These are phyloP conservation scores for Nerophis lumbriciformis DNA, from an alignment of 2,113 vertebrate species.

Conservation along the genomic window DNA sequence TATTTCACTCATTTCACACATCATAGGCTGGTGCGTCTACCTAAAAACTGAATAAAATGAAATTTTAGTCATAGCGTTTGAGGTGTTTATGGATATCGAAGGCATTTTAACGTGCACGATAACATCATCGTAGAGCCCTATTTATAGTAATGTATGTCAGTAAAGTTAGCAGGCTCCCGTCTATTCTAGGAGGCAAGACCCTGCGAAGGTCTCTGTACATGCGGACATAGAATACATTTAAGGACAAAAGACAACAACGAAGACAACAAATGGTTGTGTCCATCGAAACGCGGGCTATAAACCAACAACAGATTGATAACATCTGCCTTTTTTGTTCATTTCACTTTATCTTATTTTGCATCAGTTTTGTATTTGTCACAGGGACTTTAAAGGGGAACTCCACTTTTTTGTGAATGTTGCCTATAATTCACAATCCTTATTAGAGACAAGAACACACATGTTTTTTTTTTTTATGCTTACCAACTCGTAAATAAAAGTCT, in stretches of 20 bases:
- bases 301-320: constrained; percentile 53
- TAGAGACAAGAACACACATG: too few species aligned
- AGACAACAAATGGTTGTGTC: constrained; percentile 64
- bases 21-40: not conserved
- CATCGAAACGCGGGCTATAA: constrained; percentile 40
- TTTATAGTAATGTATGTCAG: constrained; percentile 65
- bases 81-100: constrained; percentile 10
- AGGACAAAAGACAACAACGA: constrained; percentile 41
- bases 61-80: constrained; percentile 12
- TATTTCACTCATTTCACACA: not conserved
- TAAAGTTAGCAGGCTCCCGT: constrained; percentile 49
- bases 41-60: constrained; percentile 8
- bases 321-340: constrained; percentile 49
- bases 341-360: constrained; percentile 36
- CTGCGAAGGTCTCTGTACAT: constrained; percentile 37
- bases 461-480: too few species aligned
- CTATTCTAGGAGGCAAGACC: constrained; percentile 58
- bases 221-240: constrained; percentile 24
- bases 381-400: constrained; percentile 7
- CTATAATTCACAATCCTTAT: too few species aligned
- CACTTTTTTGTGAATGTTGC: too few species aligned
- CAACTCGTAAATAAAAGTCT: too few species aligned
- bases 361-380: constrained; percentile 46
- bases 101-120: constrained; percentile 30
- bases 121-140: constrained; percentile 45